phyloP scores from a whole-genome alignment of 2,797 vertebrate genomes.

The Karalla daura region DNA sequence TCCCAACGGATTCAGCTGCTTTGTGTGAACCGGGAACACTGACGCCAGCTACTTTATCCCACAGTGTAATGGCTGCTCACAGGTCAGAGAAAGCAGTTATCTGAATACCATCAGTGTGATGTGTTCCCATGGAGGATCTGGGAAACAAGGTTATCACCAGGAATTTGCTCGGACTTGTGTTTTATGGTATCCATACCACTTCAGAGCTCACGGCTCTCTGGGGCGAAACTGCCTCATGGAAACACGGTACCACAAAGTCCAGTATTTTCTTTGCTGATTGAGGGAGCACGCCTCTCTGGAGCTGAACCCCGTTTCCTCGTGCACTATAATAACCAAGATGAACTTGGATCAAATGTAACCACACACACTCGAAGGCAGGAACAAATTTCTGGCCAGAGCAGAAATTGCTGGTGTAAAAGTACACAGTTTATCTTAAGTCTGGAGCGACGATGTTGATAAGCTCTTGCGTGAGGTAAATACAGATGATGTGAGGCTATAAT shows the following conservation, averaged over 20 bases:
- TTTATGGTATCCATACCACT: constrained; percentile 40
- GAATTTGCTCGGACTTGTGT: constrained; percentile 41
- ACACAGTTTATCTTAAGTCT: constrained; percentile 44
- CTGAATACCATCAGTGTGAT: constrained; percentile 66
- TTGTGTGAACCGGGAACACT: constrained; percentile 35
- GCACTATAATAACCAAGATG: constrained; percentile 43
- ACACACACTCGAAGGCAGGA: constrained; percentile 19
- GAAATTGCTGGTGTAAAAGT: constrained; percentile 20
- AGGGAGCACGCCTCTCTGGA: constrained; percentile 46
- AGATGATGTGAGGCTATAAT: constrained; percentile 33
- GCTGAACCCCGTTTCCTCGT: constrained; percentile 30
- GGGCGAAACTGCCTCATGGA: constrained; percentile 47
- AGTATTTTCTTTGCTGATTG: constrained; percentile 61
- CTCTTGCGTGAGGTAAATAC: constrained; percentile 39
- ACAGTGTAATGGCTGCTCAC: constrained; percentile 30
- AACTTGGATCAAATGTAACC: constrained; percentile 35
- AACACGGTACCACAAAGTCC: constrained; percentile 42
- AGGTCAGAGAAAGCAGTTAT: constrained; percentile 57
- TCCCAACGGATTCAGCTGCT: constrained; percentile 40
- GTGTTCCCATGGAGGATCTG: constrained; percentile 37
- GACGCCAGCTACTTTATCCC: constrained; percentile 44
- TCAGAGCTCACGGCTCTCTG: constrained; percentile 41
- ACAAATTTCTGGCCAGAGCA: constrained; percentile 37
- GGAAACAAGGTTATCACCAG: constrained; percentile 53
- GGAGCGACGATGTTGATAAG: constrained; percentile 28